phyloP scores from a whole-genome alignment of 2,113 vertebrate genomes.

The Chaetodon trifascialis region DNA sequence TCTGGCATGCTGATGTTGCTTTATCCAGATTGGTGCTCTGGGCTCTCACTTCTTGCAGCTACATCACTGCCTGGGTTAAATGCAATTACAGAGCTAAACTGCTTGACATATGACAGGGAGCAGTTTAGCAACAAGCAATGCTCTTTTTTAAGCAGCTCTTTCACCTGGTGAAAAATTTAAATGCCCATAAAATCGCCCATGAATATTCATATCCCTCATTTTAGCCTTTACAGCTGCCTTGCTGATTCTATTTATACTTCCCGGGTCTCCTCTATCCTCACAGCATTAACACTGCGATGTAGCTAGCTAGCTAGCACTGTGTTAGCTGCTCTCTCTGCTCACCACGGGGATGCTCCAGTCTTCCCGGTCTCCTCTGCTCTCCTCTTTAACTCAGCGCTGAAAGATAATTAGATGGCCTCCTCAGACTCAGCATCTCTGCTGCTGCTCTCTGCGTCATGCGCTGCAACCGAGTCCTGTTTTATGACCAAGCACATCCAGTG shows the following conservation, averaged over 20 bases:
- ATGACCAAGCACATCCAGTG: constrained; percentile 81
- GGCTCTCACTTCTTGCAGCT: constrained; percentile 36
- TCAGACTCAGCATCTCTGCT: constrained; percentile 73
- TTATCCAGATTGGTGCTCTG: constrained; percentile 42
- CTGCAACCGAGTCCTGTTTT: constrained; percentile 59
- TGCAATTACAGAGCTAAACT: constrained; percentile 34
- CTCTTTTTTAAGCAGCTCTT: neutral
- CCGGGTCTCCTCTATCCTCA: neutral
- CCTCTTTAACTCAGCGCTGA: constrained; percentile 43
- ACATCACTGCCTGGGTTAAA: constrained; percentile 38
- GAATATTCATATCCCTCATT: neutral
- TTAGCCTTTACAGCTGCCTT: neutral
- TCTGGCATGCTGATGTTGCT: constrained; percentile 54
- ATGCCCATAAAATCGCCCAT: neutral
- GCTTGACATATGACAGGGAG: constrained; percentile 8
- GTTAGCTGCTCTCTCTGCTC: constrained; percentile 29
- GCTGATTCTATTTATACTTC: neutral
- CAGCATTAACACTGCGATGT: neutral
- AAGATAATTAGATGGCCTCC: constrained; percentile 67
- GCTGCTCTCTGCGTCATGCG: constrained; percentile 48
- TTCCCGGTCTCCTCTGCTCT: constrained; percentile 42
- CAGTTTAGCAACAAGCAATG: constrained; percentile 2
- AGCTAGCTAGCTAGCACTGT: constrained; percentile 19
- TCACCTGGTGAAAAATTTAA: neutral
- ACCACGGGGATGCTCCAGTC: constrained; percentile 12